These are phyloP conservation scores for Calameuta pallipes DNA, from an alignment of 2,888 invertebrate species.

Conservation along the genomic window DNA sequence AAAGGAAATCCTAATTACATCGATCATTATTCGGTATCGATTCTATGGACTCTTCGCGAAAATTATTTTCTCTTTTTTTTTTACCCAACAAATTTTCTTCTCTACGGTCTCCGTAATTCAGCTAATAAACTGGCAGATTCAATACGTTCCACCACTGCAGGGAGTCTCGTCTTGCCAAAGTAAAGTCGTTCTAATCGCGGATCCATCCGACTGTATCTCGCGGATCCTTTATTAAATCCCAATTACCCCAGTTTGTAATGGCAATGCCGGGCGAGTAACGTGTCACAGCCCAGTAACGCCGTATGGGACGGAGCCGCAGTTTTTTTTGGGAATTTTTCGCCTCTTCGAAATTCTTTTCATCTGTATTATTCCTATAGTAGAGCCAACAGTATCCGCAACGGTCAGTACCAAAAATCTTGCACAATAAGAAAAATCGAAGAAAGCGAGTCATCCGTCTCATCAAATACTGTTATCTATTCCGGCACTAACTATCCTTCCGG, in stretches of 20 bases:
- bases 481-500: neutral
- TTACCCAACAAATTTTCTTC: neutral
- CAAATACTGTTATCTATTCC: neutral
- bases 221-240: neutral
- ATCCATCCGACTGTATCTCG: neutral
- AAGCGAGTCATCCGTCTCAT: neutral
- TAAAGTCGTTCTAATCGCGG: neutral
- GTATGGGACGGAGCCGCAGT: neutral
- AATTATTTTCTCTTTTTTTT: neutral
- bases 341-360: neutral
- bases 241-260: neutral
- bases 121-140: neutral
- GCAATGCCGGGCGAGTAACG: neutral
- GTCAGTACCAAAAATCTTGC: neutral
- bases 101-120: neutral
- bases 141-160: neutral
- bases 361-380: neutral
- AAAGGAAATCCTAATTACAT: neutral
- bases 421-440: neutral
- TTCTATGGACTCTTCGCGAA: neutral
- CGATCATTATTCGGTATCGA: neutral
- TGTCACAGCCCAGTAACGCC: neutral
- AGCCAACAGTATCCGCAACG: neutral
- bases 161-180: neutral
- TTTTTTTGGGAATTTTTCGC: neutral